Conservation (phyloP, 2,113 vertebrate species). For the Mirza zaza region DNA sequence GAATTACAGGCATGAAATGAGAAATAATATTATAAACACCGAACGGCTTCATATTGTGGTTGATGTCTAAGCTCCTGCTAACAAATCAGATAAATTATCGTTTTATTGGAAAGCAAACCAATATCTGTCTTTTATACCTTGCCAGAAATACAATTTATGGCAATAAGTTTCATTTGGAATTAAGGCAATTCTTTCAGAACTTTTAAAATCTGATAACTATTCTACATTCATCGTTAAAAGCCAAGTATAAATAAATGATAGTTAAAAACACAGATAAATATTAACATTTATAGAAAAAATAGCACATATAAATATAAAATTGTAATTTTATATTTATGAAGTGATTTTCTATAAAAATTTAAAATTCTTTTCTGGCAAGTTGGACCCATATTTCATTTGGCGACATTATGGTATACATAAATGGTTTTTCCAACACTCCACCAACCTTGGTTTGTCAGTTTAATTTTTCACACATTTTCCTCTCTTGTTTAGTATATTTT, state of each 20-base stretch:
- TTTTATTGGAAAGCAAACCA: neutral
- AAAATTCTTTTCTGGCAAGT: conserved; percentile 33
- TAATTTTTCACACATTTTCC: conserved; percentile 43
- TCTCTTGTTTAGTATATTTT: neutral
- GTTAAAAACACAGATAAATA: conserved; percentile 67
- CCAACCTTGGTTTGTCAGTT: neutral
- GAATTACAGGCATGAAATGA: neutral
- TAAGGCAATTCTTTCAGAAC: conserved; percentile 52
- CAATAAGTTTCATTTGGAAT: conserved; percentile 16
- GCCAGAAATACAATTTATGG: neutral
- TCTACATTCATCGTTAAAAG: conserved; percentile 44
- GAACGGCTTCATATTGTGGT: neutral
- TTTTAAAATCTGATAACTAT: conserved; percentile 52
- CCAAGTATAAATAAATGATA: conserved; percentile 67
- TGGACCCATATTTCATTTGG: neutral
- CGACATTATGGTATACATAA: neutral
- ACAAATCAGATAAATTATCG: neutral
- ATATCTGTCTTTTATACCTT: neutral
- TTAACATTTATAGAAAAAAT: conserved; percentile 31
- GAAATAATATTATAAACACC: neutral
- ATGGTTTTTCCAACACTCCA: neutral
- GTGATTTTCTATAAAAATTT: neutral
- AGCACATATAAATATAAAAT: conserved; percentile 27
- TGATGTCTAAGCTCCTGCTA: neutral
- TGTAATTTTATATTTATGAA: neutral